Base-by-base conservation (phyloP, 2,888 invertebrate species). In the Caprella mutica region DNA sequence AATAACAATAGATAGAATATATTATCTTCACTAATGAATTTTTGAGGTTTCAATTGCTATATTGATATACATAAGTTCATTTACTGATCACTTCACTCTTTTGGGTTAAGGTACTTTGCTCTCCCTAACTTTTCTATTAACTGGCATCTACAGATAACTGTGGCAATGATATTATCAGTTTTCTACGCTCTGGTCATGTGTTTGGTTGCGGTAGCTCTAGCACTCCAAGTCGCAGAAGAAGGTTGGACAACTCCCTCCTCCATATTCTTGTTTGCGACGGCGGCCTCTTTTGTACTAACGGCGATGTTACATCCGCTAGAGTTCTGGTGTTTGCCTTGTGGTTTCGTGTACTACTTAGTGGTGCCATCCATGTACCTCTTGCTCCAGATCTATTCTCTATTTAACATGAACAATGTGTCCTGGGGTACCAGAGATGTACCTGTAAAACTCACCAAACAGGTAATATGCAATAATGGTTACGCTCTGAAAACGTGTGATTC, bases 291-390 rank as follows among this genome's bases (percentile, higher is more conserved):
- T 64, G 67, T 74, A 14, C 61, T 75, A 12, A 75, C 78, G 1
- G 78, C 76, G 1, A 69, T 83, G 0, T 70, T 91, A 42, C 92
- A 92, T 73, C 91, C 91, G 0, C 79, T 81, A 70, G 90, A 90
- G 73, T 77, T 84, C 53, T 72, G 75, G 43, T 89, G 88, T 65
- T 72, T 92, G n/a, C 71, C 83, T 35, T 84, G 82, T 29, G 61
- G 61, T 67, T 79, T 91, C 9, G 86, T 96, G 68, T 96, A 96
- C 72, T 79, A 94, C 59, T 76, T 96, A 39, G 91, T 92, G 48
- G 93, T 96, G 71, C 94, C 94, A 0, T 93, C 93, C 74, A 96
- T 96, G 94, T 94, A 94, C 79, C 78, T 96, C 70, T 79, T 96
- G 46, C 78, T 96, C 70, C 94, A 93, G 73, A 80, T 96, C 67